phyloP scores from a whole-genome alignment of 2,797 vertebrate species.

The Vultur gryphus region DNA sequence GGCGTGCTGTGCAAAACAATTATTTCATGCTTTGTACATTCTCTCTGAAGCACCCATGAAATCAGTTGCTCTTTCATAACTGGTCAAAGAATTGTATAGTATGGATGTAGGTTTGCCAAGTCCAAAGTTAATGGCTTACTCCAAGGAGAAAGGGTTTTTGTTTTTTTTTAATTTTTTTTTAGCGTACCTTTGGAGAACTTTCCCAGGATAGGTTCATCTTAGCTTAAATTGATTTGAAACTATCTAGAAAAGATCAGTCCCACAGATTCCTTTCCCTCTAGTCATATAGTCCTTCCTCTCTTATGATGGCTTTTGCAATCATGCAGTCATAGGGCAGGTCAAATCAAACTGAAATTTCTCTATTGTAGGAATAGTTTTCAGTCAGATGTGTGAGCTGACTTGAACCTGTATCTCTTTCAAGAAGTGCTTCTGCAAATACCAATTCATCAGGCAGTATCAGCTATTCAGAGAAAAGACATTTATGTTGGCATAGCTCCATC shows the following conservation, averaged over 20 bases:
- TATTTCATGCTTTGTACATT: not conserved
- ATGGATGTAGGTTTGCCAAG: not conserved
- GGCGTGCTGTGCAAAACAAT: not conserved
- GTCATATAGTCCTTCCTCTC: not conserved
- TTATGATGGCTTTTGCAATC: rapidly evolving
- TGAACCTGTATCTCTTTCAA: not conserved
- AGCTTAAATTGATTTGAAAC: not conserved
- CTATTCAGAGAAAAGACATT: not conserved
- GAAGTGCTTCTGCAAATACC: not conserved
- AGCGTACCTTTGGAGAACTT: not conserved
- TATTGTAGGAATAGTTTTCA: not conserved
- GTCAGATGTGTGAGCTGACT: not conserved
- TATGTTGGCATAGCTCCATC: not conserved
- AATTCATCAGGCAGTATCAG: not conserved
- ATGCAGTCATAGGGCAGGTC: not conserved
- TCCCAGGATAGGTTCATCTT: not conserved
- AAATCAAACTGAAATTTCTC: not conserved
- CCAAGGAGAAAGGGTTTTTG: not conserved
- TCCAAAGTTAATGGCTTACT: not conserved
- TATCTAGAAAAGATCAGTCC: not conserved
- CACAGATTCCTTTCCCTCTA: not conserved
- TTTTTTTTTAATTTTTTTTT: not conserved
- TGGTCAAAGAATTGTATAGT: not conserved
- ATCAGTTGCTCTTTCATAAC: not conserved
- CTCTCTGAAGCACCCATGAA: not conserved